These are phyloP conservation scores for Rhegmatorhina hoffmannsi DNA, from an alignment of 2,113 vertebrate species.

Conservation along the genomic window DNA sequence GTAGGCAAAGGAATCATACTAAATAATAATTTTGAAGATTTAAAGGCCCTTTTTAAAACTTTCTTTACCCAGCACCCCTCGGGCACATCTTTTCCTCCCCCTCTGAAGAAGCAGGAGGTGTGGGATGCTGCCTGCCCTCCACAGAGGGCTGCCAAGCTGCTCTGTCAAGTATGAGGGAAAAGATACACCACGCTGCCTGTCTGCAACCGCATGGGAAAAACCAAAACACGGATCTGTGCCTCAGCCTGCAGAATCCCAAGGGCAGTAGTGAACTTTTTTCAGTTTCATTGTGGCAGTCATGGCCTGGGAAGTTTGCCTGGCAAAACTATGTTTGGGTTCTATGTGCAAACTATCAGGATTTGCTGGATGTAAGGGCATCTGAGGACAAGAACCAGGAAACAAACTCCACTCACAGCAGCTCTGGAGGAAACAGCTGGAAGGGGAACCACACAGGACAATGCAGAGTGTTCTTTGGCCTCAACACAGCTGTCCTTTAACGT, in stretches of 20 bases:
- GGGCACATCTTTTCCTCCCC: neutral
- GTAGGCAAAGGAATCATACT: neutral
- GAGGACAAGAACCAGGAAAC: conserved; percentile 9
- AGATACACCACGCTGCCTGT: neutral
- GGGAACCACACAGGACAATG: neutral
- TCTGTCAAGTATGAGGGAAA: neutral
- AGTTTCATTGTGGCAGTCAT: neutral
- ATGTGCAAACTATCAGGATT: neutral
- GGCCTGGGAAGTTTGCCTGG: neutral
- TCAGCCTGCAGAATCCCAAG: neutral
- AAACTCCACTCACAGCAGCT: neutral
- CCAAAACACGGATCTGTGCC: accelerated
- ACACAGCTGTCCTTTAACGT: accelerated
- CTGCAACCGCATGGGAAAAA: neutral
- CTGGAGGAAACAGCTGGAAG: neutral
- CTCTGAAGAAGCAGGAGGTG: neutral
- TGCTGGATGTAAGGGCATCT: neutral
- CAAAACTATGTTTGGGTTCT: neutral
- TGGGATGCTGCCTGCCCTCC: neutral
- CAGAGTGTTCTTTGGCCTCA: neutral
- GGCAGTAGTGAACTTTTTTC: neutral
- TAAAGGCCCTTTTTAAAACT: accelerated
- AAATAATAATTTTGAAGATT: neutral
- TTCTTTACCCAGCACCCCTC: neutral
- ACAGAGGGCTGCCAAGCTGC: neutral